A percentile compares a stretch with the other conserved stretches of the same genome.
phyloP scores from a whole-genome alignment of 2,888 invertebrate species.

The Tryphoninae sp. region DNA sequence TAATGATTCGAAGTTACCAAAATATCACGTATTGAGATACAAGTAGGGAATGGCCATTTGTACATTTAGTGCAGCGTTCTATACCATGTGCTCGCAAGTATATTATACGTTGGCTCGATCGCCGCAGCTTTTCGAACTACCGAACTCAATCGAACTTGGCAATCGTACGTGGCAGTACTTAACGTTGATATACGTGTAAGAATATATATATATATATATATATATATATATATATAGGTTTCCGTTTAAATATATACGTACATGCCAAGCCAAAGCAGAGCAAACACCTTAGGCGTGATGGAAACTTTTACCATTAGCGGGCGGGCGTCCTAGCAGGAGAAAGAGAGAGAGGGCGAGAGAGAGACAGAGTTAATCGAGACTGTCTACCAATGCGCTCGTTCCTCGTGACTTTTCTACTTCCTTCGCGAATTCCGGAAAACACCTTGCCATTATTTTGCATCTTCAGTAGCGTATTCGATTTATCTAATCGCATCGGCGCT shows the following conservation, averaged over 20 bases:
- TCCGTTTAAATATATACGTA: background rate
- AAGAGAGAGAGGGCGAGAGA: constrained; percentile 10
- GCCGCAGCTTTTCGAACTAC: constrained; percentile 28
- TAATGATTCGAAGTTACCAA: too few relatives aligned
- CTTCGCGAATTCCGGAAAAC: background rate
- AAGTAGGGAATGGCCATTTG: too few relatives aligned
- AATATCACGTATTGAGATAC: too few relatives aligned
- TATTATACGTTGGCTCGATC: constrained; percentile 35
- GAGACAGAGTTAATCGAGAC: constrained; percentile 37
- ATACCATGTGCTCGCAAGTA: background rate
- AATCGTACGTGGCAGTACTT: constrained; percentile 52
- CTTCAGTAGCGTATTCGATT: background rate
- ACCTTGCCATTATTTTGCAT: background rate
- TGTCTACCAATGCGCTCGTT: constrained; percentile 26
- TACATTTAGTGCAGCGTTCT: too few relatives aligned
- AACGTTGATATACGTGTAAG: background rate
- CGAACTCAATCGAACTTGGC: constrained; percentile 66
- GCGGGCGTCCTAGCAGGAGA: background rate
- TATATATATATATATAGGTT: background rate
- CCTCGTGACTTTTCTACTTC: background rate
- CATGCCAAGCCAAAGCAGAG: constrained; percentile 7
- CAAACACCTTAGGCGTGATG: constrained; percentile 50
- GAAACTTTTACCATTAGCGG: constrained; percentile 57
- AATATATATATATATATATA: constrained; percentile 5
- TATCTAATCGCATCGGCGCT: background rate